Evolutionary conservation across 2,113 vertebrate genomes (phyloP), one percentile per base, ranked within the genome.

Genomic region (Onychorhynchus coronatus): DNA sequence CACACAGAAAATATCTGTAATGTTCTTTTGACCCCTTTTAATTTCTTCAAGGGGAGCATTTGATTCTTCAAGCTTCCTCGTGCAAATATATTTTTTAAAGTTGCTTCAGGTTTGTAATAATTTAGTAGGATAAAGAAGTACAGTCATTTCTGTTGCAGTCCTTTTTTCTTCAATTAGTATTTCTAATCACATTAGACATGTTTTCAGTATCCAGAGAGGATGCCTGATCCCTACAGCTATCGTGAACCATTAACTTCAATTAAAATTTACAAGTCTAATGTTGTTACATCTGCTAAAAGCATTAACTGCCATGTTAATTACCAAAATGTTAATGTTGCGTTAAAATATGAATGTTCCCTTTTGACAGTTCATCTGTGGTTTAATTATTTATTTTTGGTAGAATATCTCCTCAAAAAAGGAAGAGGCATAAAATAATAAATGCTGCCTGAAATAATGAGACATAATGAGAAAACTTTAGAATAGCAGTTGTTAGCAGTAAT

Each of bases 261-360:
- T 98, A 98, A 98, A 98, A 98, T 98, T 98, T 98, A 98, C 98
- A 98, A 98, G 98, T 98, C 97, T 98, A 98, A 98, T 98, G 97
- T 98, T 98, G 97, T 98, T 98, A 98, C 97, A 98, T 98, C 97
- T 98, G 98, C 97, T 98, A 98, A 98, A 98, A 97, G 98, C 97
- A 98, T 98, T 98, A 98, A 96, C 97, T 98, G 97, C 97, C 95
- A 98, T 98, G 97, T 98, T 98, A 98, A 98, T 98, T 98, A 98
- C 95, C 96, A 97, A 98, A 98, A 98, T 97, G 97, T 97, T 98
- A 98, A 98, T 98, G 97, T 97, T 98, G 96, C 97, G 88, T 98
- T 98, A 97, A 98, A 98, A 98, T 97, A 98, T 97, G 96, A 97
- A 97, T 91, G 97, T 95, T 98, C 98, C 97, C 98, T 98, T 98